These are phyloP conservation scores for Sardinella longiceps DNA, from an alignment of 2,797 vertebrate genomes.

Conservation along the genomic window DNA sequence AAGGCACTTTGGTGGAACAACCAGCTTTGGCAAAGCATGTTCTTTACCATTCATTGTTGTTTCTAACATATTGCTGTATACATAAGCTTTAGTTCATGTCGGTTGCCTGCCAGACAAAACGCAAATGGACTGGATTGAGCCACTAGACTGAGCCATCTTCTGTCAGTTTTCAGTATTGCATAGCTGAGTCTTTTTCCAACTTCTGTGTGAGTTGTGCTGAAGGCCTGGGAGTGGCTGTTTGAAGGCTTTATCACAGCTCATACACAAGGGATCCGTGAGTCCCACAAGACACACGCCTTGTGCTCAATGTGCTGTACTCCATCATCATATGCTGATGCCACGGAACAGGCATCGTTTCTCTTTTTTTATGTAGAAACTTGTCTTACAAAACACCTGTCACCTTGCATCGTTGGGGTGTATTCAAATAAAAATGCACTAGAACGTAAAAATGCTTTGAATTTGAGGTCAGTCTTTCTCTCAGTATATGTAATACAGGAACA, in stretches of 20 bases:
- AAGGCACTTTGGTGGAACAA: constrained; percentile 8
- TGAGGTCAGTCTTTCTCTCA: constrained; percentile 2
- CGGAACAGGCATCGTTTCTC: neutral
- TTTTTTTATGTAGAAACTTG: neutral
- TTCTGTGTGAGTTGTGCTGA: neutral
- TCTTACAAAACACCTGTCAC: neutral
- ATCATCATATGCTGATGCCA: constrained; percentile 13
- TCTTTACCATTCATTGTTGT: neutral
- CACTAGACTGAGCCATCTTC: neutral
- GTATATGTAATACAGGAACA: neutral
- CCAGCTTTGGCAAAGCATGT: neutral
- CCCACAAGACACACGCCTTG: neutral
- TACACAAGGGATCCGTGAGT: neutral
- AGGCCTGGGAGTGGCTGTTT: neutral
- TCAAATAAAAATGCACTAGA: neutral
- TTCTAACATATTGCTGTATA: neutral
- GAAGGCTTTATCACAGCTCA: constrained; percentile 2
- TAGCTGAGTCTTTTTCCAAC: neutral
- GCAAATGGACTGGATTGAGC: no score
- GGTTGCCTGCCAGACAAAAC: neutral
- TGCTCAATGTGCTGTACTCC: neutral
- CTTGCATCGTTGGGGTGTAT: neutral
- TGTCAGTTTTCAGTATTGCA: neutral
- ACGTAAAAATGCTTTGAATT: neutral
- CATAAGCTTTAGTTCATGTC: neutral